phyloP scores from a whole-genome alignment of 1,140 invertebrate genomes.

The Heliconius nattereri region DNA sequence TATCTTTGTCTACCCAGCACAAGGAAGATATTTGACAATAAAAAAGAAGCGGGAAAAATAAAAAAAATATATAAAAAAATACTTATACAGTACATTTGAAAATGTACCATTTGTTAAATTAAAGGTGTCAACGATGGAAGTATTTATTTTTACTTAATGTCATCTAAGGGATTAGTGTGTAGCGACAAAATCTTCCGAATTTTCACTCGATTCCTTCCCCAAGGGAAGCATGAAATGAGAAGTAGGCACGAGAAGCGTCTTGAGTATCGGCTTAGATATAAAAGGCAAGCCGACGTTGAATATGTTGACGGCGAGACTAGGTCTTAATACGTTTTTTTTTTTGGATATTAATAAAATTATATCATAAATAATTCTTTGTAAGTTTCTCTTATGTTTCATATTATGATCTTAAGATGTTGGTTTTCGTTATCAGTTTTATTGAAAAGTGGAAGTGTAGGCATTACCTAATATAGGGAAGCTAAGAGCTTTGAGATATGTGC shows the following conservation, averaged over 20 bases:
- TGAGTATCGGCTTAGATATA: conserved; percentile 22
- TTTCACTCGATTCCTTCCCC: conserved; percentile 30
- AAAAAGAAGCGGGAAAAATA: neutral
- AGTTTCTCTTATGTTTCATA: neutral
- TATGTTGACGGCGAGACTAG: conserved; percentile 19
- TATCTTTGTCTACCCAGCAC: too few species aligned
- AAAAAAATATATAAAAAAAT: neutral
- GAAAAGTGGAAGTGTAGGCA: neutral
- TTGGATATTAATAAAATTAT: conserved; percentile 1
- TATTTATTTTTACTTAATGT: conserved; percentile 29
- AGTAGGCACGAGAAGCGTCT: conserved; percentile 22
- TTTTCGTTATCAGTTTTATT: neutral
- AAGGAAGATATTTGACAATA: neutral
- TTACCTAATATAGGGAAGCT: neutral
- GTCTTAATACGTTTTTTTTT: neutral
- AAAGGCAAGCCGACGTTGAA: conserved; percentile 28
- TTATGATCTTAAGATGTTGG: neutral
- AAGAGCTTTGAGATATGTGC: too few species aligned
- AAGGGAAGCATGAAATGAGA: conserved; percentile 29
- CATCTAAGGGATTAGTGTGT: conserved; percentile 21
- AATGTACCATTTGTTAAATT: conserved; percentile 11
- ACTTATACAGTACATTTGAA: neutral
- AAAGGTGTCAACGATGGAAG: neutral
- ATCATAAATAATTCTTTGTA: neutral
- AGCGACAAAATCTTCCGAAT: conserved; percentile 25